Base-by-base conservation (phyloP, 2,888 invertebrate genomes). In the Tiliacea aurago region DNA sequence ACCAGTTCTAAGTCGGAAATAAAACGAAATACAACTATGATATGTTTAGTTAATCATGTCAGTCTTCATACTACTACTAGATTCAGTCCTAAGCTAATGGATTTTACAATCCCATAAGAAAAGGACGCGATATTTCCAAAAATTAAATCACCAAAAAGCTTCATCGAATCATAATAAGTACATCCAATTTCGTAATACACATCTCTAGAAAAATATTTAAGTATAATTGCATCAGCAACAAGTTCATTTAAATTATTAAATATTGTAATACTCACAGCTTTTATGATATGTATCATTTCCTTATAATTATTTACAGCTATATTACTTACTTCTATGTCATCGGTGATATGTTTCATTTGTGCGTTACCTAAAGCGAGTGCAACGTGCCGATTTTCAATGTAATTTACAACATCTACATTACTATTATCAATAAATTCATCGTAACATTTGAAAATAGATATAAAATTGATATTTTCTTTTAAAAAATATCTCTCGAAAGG, bases 221-320 rank as follows among this genome's bases (percentile, higher is more conserved):
- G 93, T 96, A 94, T 93, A 92, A 94, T 93, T 93, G 93, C 95
- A 92, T 94, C 91, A 93, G 94, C 95, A 95, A 96, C 94, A 91
- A 94, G 94, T 94, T 92, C 91, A 93, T 94, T 95, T 92, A 94
- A 94, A 94, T 95, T 92, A 95, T 91, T 93, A 95, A 90, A 96
- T 96, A 95, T 96, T 96, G 96, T 96, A 95, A 94, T 95, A 94
- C 94, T 96, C 96, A 96, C 96, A 96, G 96, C 96, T 91, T 96
- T 92, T 90, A 94, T 93, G 95, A 96, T 96, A 96, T 96, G 96
- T 95, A 91, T 95, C 90, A 90, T 95, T 95, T 91, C 86, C 91
- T 94, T 95, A 95, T 67, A 89, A 82, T 86, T 93, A 95, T 92
- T 89, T 95, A 95, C 90, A 92, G 90, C 91, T 95, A 95, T 87